Conservation (phyloP, 2,113 vertebrate genomes). For the Petroica traversi region DNA sequence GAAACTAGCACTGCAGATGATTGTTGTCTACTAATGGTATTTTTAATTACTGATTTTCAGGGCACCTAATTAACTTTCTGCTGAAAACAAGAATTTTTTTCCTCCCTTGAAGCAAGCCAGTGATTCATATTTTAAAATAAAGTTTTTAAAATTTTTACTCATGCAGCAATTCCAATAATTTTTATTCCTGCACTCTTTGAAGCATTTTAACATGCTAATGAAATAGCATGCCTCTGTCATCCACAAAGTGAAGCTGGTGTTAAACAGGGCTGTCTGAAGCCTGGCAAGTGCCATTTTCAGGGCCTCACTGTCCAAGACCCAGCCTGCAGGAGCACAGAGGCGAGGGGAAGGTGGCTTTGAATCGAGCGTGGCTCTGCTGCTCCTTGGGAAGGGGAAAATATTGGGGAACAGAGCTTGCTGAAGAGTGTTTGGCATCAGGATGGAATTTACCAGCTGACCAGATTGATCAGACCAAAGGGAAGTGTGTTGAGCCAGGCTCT, state of each 20-base stretch:
- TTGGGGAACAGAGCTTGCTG: neutral
- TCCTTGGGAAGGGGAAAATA: neutral
- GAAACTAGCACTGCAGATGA: neutral
- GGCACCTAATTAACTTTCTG: slow-evolving; percentile 8
- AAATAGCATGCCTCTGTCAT: neutral
- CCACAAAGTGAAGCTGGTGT: neutral
- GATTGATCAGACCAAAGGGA: accelerated
- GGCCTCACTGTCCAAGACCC: neutral
- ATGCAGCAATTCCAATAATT: slow-evolving; percentile 1
- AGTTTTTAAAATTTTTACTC: neutral
- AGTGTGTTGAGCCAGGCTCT: neutral
- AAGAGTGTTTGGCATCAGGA: neutral
- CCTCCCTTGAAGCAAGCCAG: neutral
- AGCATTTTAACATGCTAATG: neutral
- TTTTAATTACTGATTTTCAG: slow-evolving; percentile 39
- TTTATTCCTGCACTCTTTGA: neutral
- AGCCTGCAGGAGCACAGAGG: neutral
- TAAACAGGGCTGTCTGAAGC: neutral
- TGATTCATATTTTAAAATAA: neutral
- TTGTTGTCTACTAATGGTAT: slow-evolving; percentile 8
- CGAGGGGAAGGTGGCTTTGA: neutral
- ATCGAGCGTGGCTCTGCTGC: accelerated
- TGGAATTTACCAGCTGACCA: neutral
- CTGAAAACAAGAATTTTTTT: neutral
- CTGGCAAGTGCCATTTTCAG: neutral